Evolutionary conservation across 2,888 invertebrate species (phyloP), one percentile per base, ranked within the genome.

Genomic region (Crossocerus cetratus): DNA sequence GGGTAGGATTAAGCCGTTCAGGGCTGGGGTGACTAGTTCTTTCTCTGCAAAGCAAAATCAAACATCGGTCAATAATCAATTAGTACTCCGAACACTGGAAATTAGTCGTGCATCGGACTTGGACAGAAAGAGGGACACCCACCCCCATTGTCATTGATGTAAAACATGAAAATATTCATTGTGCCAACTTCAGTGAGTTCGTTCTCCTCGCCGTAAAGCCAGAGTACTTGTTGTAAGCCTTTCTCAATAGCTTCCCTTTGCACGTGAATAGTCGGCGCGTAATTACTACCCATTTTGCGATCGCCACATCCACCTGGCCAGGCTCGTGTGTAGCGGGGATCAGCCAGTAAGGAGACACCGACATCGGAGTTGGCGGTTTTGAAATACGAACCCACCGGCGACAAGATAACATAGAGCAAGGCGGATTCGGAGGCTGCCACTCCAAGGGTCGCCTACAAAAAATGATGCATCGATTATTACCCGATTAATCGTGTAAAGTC

Each of bases 171-270:
- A 65, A 99, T 94, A 89, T 99, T 99, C 99, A 99, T 99, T 14
- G 99, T 97, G 64, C 99, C 99, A 57, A 97, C 98, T 93, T 99
- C 99, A 0, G 99, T 99, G 23, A 99, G 89, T 89, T 97, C 94
- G 87, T 98, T 95, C 86, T 99, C 95, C 0, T 96, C 95, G 2
- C 99, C 99, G 87, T 96, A 98, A 53, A 99, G 92, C 99, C 99
- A 99, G 66, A 99, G 90, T 8, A 98, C 98, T 91, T 99, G 99
- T 83, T 99, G 97, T 80, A 97, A 94, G 0, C 97, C 97, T 84
- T 93, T 92, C 69, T 93, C 92, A 0, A 91, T 91, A 0, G 96
- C 96, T 85, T 95, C 93, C 60, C 96, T 96, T 87, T 96, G 96
- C 53, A 96, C 94, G 83, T 95, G 94, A 84, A 97, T 95, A 4